Evolutionary conservation across 2,797 vertebrate species (phyloP), one percentile per base, ranked within the genome.

Genomic region (Sebastolobus altivelis): DNA sequence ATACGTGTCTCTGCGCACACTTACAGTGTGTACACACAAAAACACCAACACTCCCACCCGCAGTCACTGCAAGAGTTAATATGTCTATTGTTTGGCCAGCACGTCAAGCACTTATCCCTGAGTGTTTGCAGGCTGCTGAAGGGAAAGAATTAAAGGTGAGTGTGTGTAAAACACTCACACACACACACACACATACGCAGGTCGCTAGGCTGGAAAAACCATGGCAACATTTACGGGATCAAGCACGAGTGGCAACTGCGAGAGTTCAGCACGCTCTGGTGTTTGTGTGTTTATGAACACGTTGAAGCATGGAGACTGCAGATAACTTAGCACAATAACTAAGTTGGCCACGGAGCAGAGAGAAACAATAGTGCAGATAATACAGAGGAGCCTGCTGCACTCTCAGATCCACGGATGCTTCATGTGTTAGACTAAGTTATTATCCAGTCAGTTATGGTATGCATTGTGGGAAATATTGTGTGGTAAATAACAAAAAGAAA

Each of bases 201-300:
- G 91, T 90, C 72, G 78, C 86, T 66, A 79, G 72, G 87, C 63
- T 88, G 67, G 70, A 91, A 90, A 90, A 90, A 92, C 90, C 91
- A 90, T 86, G 66, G 87, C 82, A 90, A 92, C 89, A 85, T 90
- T 86, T 74, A 80, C 0, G 13, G 74, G 83, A 88, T 91, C 81
- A 87, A 81, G 66, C 74, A 35, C 37, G 54, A 88, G 87, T 72
- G 89, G 67, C 72, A 80, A 79, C 74, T 70, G 56, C 56, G 59
- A 79, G 84, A 77, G 89, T 87, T 69, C 20, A 46, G 75, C 74
- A 86, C 80, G 37, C 62, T 43, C 18, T 61, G 69, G 66, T 40
- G 78, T 85, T 71, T 81, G 75, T 78, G 76, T 77, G 74, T 85
- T 83, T 76, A 35, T 84, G 82, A 86, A 72, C 82, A 77, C 8